Evolutionary conservation across 2,113 vertebrate genomes (phyloP), one percentile per base, ranked within the genome.

Genomic region (Bubo scandiacus): DNA sequence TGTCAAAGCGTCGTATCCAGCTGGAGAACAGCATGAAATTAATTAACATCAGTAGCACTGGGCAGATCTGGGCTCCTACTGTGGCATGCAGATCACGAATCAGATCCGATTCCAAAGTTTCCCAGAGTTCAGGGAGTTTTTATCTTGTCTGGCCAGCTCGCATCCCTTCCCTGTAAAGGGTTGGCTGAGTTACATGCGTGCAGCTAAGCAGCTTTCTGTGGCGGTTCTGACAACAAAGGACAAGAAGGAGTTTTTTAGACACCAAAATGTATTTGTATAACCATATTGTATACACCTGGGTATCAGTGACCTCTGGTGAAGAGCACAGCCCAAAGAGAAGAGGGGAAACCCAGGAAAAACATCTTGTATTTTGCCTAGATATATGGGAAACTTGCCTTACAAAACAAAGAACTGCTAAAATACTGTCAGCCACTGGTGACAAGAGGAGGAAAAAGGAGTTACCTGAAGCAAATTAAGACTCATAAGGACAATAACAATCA

Each of bases 121-220:
- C 34, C 22, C 40, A 55, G 70, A 34, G 82, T 38, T 57, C 51
- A 65, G 40, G 49, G n/a, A 49, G n/a, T 23, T 75, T 57, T 73
- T 23, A 4, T 23, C 71, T 49, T 2, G 18, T 34, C n/a, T 34
- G 83, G 61, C 61, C 51, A 57, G 42, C 47, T 86, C 6, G 3
- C 42, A 15, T 49, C 70, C 59, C 49, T 55, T 34, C 51, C 40
- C n/a, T 47, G 27, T 22, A 18, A 57, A 57, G n/a, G n/a, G 30
- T 0, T 47, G 71, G 29, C 71, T 2, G 1, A 66, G 71, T 34
- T 15, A 32, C 49, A 7, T 1, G 29, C 2, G 3, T 26, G 32
- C 34, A 45, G 49, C 51, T n/a, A 49, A 58, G 58, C 59, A 38
- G 34, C 34, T 54, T 54, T 38, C 38, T 5, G 0, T 4, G 34